Percentiles rank a stretch among this genome's conserved stretches.
These are phyloP conservation scores for Eulemur coronatus DNA, from an alignment of 2,797 vertebrate species.

Conservation along the genomic window DNA sequence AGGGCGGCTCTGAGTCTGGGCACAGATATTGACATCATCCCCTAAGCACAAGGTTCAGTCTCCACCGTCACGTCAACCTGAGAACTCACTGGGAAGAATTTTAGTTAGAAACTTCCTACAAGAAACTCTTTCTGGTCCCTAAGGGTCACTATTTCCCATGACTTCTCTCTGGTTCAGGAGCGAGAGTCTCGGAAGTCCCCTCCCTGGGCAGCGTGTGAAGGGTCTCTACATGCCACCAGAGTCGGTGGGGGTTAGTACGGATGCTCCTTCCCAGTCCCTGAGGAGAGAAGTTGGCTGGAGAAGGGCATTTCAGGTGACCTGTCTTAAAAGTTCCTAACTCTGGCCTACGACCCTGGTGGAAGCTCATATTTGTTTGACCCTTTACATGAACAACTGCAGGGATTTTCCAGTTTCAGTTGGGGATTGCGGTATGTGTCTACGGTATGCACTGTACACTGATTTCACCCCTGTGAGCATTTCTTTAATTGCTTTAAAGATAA, in stretches of 20 bases:
- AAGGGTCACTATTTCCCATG: not conserved
- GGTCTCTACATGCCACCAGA: rapidly evolving
- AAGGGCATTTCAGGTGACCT: not conserved
- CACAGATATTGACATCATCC: rapidly evolving
- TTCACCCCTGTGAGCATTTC: not conserved
- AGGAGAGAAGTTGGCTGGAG: not conserved
- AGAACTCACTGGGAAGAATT: not conserved
- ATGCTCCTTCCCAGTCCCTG: rapidly evolving
- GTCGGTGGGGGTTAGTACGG: rapidly evolving
- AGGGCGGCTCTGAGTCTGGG: not conserved
- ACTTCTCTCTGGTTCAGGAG: not conserved
- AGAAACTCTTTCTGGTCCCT: not conserved
- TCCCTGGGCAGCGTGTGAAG: rapidly evolving
- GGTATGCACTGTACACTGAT: not conserved
- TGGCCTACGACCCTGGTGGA: not conserved
- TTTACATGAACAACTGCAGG: not conserved
- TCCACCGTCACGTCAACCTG: not conserved
- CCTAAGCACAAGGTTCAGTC: not conserved
- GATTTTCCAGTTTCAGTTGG: not conserved
- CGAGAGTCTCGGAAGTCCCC: rapidly evolving
- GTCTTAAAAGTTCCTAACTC: not conserved
- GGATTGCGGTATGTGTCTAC: not conserved
- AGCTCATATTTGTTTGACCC: not conserved
- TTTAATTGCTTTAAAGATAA: not conserved
- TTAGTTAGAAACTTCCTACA: not conserved